A percentile compares a stretch with the other conserved stretches of the same genome.
Evolutionary conservation across 2,888 invertebrate genomes (phyloP).

Genomic region (Tetrapedia diversipes): DNA sequence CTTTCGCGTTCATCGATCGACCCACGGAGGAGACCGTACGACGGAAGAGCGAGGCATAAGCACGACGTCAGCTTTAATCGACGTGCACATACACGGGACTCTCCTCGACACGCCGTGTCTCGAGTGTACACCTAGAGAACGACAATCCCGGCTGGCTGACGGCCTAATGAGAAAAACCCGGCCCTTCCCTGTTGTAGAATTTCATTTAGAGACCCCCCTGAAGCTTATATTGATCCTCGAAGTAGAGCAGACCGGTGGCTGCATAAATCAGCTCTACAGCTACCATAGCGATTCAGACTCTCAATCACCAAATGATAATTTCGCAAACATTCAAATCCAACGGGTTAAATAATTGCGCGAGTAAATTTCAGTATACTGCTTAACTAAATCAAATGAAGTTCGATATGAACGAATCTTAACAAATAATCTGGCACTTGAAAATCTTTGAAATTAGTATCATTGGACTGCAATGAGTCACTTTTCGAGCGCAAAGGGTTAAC

Average conservation of each 20-base stretch:
- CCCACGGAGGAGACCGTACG: conserved; percentile 30
- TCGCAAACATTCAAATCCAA: no score
- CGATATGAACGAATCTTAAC: no score
- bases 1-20: conserved; percentile 52
- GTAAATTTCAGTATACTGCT: no score
- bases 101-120: background rate
- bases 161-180: conserved; percentile 25
- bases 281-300: no score
- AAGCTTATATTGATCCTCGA: conserved; percentile 29
- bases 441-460: no score
- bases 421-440: no score
- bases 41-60: conserved; percentile 22
- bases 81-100: conserved; percentile 11
- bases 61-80: conserved; percentile 50
- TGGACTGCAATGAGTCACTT: no score
- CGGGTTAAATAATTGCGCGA: no score
- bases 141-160: conserved; percentile 6
- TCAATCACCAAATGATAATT: no score
- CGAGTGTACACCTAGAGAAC: conserved; percentile 3
- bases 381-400: no score
- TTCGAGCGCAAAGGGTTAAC: no score
- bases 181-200: conserved; percentile 11
- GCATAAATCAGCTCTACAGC: conserved; percentile 5
- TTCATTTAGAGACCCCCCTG: conserved; percentile 30
- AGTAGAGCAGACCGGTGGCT: conserved; percentile 1